Percentiles rank a stretch among this genome's conserved stretches.
phyloP scores from a whole-genome alignment of 2,888 invertebrate genomes.

The Cheilosia variabilis region DNA sequence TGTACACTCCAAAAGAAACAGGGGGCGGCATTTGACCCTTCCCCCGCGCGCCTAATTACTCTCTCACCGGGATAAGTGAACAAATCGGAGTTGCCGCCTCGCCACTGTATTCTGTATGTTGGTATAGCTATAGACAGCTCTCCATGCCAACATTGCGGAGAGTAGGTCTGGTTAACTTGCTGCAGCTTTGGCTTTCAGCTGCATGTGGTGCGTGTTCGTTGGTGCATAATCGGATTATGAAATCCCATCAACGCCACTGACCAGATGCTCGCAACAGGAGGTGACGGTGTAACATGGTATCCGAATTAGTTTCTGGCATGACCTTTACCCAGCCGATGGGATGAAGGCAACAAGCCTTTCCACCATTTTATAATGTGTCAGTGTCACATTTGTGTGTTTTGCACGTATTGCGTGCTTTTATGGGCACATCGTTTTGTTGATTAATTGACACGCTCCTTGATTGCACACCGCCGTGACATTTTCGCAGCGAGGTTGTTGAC shows the following conservation, averaged over 20 bases:
- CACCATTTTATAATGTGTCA: constrained; percentile 6
- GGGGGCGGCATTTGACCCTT: constrained; percentile 3
- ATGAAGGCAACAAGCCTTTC: background rate
- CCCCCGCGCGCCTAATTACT: background rate
- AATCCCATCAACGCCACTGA: constrained; percentile 35
- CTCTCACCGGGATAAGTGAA: background rate
- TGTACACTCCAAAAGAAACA: background rate
- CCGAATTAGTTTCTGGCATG: constrained; percentile 47
- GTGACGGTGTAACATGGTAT: constrained; percentile 18
- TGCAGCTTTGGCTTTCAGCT: constrained; percentile 24
- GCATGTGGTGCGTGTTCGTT: constrained; percentile 24
- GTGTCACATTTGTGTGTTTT: constrained; percentile 11
- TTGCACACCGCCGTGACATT: no score
- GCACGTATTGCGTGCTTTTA: constrained; percentile 4
- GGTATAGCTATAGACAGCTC: background rate
- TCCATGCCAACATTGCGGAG: background rate
- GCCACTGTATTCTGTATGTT: background rate
- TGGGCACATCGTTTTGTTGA: constrained; percentile 14
- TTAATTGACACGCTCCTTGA: constrained; percentile 9
- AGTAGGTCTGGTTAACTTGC: constrained; percentile 1
- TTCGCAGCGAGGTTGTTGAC: no score
- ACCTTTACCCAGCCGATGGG: constrained; percentile 33
- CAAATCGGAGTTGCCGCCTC: constrained; percentile 37
- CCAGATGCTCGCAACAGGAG: constrained; percentile 23
- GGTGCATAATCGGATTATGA: constrained; percentile 47